phyloP scores from a whole-genome alignment of 2,797 vertebrate genomes.

The Gymnothorax javanicus region DNA sequence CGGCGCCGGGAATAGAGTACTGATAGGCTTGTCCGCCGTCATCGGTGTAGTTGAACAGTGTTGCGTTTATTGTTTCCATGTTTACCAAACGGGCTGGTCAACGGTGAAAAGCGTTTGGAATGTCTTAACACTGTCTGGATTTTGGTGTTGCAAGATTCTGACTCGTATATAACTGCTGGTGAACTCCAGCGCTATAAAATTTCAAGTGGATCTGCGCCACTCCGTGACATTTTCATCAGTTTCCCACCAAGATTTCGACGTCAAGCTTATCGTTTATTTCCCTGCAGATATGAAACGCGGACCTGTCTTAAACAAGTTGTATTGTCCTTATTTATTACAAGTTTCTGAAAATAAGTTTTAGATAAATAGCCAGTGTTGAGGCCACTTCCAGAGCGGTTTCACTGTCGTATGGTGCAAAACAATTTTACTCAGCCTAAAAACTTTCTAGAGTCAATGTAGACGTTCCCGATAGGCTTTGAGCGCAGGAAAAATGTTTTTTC shows the following conservation, averaged over 20 bases:
- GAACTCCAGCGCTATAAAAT: not conserved
- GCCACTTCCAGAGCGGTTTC: not conserved
- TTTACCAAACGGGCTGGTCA: not conserved
- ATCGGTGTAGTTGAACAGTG: conserved; percentile 53
- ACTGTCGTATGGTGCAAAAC: not conserved
- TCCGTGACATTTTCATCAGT: not conserved
- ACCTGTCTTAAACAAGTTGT: not conserved
- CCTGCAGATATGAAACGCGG: not conserved
- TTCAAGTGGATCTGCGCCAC: not conserved
- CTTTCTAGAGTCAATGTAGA: not conserved
- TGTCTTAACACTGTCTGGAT: not conserved
- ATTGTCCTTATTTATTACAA: not conserved
- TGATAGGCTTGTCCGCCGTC: conserved; percentile 52
- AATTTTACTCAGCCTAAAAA: not conserved
- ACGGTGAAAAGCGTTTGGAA: not conserved
- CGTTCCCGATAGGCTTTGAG: not conserved
- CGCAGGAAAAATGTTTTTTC: not conserved
- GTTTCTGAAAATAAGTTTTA: not conserved
- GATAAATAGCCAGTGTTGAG: not conserved
- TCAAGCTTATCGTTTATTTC: not conserved
- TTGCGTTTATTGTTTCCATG: conserved; percentile 62
- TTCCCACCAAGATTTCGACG: not conserved
- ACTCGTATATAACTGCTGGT: not conserved
- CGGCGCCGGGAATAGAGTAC: conserved; percentile 52
- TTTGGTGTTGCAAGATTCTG: not conserved